Base-by-base conservation (phyloP, 2,113 vertebrate species). In the Hydrolagus affinis region DNA sequence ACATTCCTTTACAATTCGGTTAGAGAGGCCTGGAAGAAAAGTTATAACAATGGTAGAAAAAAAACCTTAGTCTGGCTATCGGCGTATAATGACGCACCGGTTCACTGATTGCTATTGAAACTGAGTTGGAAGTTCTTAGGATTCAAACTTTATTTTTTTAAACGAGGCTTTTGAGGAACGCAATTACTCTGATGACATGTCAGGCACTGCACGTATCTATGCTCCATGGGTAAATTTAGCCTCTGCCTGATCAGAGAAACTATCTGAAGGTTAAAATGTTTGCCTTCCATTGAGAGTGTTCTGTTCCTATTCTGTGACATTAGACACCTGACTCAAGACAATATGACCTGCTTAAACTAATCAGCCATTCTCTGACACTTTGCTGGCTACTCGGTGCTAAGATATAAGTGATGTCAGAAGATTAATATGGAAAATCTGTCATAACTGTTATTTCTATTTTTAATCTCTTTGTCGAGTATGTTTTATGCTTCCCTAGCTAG, bases 351-450 rank as follows among this genome's bases (percentile, higher is more conserved):
- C 28, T 83, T 83, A 25, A 83, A 68, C 25, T 8, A 28, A 30
- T 8, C 32, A 15, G 60, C 60, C 64, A 64, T 66, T 11, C 9
- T 21, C 12, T 68, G 28, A 32, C 11, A 17, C 66, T 83, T 32
- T 83, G 15, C 66, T 30, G 25, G 21, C 66, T 6, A 32, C 60
- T 15, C 25, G 1, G 17, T 4, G 8, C 23, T 15, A 4, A 32
- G 62, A 68, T 66, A 30, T 21, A 83, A 83, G 66, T 83, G 62
- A 44, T 44, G 44, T 44, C 44, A 44, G 44, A 44, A 44, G 44
- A 83, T 68, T 83, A 19, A 83, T 83, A 23, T 66, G 78, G 78
- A 68, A 83, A 66, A 83, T 83, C 30, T 83, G 78, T 83, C 60
- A 83, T 44, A 44, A 62, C 14, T 64, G 19, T 17, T 66, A 30